Evolutionary conservation across 2,797 vertebrate genomes (phyloP).

Genomic region (Malurus leucopterus): DNA sequence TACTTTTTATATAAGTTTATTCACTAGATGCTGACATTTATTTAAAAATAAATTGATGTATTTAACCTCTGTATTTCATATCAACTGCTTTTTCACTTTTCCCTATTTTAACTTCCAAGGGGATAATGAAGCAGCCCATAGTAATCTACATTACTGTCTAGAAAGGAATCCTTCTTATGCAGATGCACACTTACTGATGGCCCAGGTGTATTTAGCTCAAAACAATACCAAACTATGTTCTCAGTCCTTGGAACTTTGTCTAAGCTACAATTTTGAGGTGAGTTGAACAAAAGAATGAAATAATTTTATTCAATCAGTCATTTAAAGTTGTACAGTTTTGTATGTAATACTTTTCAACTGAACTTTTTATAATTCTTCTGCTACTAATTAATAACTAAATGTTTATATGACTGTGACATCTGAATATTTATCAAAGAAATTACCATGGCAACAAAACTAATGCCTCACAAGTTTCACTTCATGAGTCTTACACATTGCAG

Average conservation of each 20-base stretch:
- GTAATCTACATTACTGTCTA: constrained; percentile 83
- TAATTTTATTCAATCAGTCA: neutral
- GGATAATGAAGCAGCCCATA: constrained; percentile 85
- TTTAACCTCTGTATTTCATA: neutral
- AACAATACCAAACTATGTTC: constrained; percentile 85
- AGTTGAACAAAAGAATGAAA: constrained; percentile 11
- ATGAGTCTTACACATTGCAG: neutral
- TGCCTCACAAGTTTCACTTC: neutral
- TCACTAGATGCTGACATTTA: neutral
- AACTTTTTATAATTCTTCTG: neutral
- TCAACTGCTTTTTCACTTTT: neutral
- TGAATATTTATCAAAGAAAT: neutral
- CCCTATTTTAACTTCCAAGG: constrained; percentile 69
- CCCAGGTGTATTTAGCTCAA: constrained; percentile 90
- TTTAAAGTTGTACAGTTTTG: neutral
- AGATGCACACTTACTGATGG: constrained; percentile 92
- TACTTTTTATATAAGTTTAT: neutral
- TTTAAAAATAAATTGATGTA: accelerated
- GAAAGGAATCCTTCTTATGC: constrained; percentile 86
- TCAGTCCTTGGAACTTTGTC: constrained; percentile 92
- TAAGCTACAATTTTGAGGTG: constrained; percentile 96
- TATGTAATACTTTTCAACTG: neutral
- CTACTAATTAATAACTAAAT: neutral
- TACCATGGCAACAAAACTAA: neutral
- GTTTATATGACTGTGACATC: neutral